Evolutionary conservation across 2,797 vertebrate species (phyloP).

Genomic region (Nyctibius grandis): DNA sequence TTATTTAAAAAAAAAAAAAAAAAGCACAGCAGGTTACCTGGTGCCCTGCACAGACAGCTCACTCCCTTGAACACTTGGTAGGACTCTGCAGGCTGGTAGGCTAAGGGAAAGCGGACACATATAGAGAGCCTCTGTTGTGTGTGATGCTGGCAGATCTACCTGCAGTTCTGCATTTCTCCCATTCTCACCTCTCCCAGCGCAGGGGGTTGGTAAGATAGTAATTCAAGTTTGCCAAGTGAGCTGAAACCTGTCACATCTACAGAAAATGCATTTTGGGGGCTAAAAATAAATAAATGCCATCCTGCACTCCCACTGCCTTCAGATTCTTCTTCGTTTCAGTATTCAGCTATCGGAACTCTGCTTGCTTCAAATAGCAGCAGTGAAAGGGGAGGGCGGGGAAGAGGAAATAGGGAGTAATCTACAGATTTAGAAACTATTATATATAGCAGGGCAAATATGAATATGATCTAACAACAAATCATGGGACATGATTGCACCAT

Average conservation of each 20-base stretch:
- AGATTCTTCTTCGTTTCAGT: neutral
- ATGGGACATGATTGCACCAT: neutral
- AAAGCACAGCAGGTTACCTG: neutral
- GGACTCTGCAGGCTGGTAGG: neutral
- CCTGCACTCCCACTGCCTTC: neutral
- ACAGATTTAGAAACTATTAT: neutral
- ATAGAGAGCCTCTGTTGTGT: fast-evolving
- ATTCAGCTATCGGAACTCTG: neutral
- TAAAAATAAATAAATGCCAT: conserved; percentile 17
- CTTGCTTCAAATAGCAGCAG: neutral
- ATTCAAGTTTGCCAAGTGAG: neutral
- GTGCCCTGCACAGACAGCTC: neutral
- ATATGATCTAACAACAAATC: neutral
- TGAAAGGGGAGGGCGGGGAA: neutral
- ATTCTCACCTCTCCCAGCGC: neutral
- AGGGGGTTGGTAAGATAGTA: neutral
- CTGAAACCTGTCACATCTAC: neutral
- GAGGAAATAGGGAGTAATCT: neutral
- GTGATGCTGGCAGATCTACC: neutral
- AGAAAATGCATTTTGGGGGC: neutral
- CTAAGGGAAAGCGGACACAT: neutral
- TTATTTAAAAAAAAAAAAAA: neutral
- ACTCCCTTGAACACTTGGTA: neutral
- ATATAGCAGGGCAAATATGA: neutral
- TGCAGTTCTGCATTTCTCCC: neutral